These are phyloP conservation scores for Ia io DNA, from an alignment of 2,113 vertebrate species.

Conservation along the genomic window DNA sequence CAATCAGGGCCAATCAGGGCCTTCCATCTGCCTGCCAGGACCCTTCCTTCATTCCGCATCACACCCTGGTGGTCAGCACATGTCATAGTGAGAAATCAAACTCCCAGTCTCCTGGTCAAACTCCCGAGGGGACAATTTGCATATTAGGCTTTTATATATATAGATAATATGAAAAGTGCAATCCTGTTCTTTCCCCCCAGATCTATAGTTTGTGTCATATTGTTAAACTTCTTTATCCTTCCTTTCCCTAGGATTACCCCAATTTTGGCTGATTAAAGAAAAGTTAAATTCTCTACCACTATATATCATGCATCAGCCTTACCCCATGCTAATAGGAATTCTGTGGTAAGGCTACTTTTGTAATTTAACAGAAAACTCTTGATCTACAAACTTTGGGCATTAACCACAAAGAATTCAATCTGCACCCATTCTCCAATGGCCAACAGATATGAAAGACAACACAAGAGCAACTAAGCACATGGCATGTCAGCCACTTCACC, in stretches of 20 bases:
- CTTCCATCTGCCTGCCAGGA: too few species aligned
- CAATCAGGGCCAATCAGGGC: too few species aligned
- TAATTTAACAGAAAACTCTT: neutral
- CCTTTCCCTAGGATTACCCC: neutral
- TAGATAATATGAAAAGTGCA: neutral
- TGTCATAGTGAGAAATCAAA: too few species aligned
- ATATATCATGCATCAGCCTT: neutral
- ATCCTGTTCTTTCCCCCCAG: neutral
- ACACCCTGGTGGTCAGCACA: too few species aligned
- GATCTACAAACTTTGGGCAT: neutral
- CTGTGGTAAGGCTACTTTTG: neutral
- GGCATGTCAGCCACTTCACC: neutral
- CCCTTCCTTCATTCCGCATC: too few species aligned
- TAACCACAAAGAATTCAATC: neutral
- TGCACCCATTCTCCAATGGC: neutral
- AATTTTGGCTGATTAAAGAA: neutral
- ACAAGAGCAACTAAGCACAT: neutral
- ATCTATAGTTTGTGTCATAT: neutral
- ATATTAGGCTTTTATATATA: too few species aligned
- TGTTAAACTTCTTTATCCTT: neutral
- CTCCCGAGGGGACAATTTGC: too few species aligned
- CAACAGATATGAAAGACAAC: neutral
- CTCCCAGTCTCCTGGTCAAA: too few species aligned
- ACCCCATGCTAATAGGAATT: neutral
- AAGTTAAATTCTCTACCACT: slow-evolving; percentile 15